Conservation (phyloP, 1,140 invertebrate genomes). For the Drosophila orena region DNA sequence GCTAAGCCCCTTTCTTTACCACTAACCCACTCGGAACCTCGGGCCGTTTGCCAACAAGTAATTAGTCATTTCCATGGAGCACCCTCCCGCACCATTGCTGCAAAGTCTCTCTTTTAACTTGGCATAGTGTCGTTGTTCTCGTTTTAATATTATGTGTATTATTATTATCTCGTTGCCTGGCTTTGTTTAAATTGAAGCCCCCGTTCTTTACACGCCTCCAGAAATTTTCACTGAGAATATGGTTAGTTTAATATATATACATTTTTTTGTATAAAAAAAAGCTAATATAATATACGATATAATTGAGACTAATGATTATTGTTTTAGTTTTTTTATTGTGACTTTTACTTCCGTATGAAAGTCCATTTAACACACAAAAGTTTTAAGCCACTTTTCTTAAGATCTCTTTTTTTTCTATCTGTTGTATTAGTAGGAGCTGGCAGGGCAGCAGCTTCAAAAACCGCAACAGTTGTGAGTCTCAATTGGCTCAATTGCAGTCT, state of each 20-base stretch:
- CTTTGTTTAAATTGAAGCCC: conserved; percentile 53
- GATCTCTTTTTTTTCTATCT: neutral
- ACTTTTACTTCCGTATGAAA: neutral
- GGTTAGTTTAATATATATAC: neutral
- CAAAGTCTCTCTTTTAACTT: conserved; percentile 22
- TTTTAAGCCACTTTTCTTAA: neutral
- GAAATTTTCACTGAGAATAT: conserved; percentile 11
- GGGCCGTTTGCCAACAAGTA: conserved; percentile 41
- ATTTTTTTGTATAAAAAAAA: neutral
- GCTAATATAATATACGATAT: too few species aligned
- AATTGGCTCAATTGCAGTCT: conserved; percentile 82
- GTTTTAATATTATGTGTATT: conserved; percentile 68
- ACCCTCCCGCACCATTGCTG: conserved; percentile 47
- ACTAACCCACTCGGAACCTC: conserved; percentile 8
- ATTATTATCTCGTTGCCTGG: conserved; percentile 65
- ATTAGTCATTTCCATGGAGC: conserved; percentile 77
- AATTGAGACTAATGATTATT: neutral
- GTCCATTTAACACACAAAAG: too few species aligned
- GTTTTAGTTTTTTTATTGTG: neutral
- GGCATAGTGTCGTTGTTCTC: conserved; percentile 70
- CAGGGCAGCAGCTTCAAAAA: conserved; percentile 62
- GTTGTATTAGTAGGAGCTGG: conserved; percentile 1
- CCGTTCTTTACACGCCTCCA: conserved; percentile 70
- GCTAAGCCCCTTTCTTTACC: neutral
- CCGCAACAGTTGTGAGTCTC: conserved; percentile 70